Evolutionary conservation across 2,888 invertebrate species (phyloP), one percentile per base, ranked within the genome.

Genomic region (Scaptomyza cyrtandrae): DNA sequence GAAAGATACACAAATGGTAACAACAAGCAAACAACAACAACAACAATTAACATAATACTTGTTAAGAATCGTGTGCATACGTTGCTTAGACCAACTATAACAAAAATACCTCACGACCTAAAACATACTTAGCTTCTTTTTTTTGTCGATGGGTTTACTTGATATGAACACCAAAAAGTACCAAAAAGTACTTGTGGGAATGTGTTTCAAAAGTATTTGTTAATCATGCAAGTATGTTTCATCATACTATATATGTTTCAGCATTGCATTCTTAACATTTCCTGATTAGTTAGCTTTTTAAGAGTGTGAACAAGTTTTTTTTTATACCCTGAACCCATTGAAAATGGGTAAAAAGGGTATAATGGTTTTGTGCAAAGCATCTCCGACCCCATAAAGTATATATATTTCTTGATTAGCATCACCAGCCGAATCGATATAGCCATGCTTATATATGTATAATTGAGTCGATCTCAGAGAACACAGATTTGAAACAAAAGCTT

Each of bases 1-100:
- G 65, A 80, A 84, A 84, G 84, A 86, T 65, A 83, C 72, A 86
- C 79, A 31, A 27, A 84, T 13, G 6, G 29, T 24, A 71, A 60
- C 69, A 70, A 65, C 62, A 62, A 54, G 24, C 50, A 56, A 60
- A 39, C 49, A 65, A 44, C 49, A 61, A 59, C 63, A 50, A 75
- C 75, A 79, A 63, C 64, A 48, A 29, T 55, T 41, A 55, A 55
- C 62, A 71, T 78, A 49, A 45, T 33, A 10, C 55, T 55, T 68
- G 60, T 35, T 60, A 35, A 41, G 43, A 59, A 54, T 78, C 60
- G 70, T 62, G 70, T 80, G 77, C 64, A 66, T 55, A 64, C 62
- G 67, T 78, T 73, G 46, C 19, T 43, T n/a, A 44, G 11, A 46
- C 29, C 37, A 46, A 56, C 19, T 19, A 45, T 56, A 37, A 19